Conservation (phyloP, 1,140 invertebrate species). For the Drosophila auraria region DNA sequence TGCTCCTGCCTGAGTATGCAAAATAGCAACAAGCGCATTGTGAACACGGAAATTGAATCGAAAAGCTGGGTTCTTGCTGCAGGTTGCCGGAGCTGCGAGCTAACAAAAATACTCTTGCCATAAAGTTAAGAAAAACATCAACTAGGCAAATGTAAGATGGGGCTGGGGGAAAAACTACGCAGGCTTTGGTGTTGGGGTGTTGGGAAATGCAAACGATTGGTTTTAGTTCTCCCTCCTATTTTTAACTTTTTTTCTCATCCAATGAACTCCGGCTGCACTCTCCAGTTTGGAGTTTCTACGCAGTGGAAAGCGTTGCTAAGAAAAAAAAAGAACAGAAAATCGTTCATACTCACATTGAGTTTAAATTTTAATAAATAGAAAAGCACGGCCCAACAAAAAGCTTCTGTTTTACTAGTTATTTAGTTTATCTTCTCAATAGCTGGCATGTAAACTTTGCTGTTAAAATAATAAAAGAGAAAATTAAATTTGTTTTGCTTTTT, state of each 20-base stretch:
- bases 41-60: constrained; percentile 79
- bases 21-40: constrained; percentile 78
- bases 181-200: background rate
- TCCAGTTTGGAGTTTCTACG: background rate
- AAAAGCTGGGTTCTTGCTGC: constrained; percentile 58
- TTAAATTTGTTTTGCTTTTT: background rate
- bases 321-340: background rate
- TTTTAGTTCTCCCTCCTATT: constrained; percentile 11
- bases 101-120: constrained; percentile 67
- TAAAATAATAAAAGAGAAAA: background rate
- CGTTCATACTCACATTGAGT: background rate
- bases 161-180: constrained; percentile 11
- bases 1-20: constrained; percentile 52
- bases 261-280: background rate
- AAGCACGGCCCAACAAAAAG: background rate
- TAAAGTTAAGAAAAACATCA: constrained; percentile 72
- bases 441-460: background rate
- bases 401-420: background rate
- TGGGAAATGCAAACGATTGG: constrained; percentile 37
- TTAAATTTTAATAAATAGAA: too few relatives aligned
- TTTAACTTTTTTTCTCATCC: background rate
- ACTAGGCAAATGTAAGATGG: constrained; percentile 47
- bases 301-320: background rate
- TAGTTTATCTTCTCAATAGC: background rate
- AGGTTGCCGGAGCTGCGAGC: constrained; percentile 25